phyloP scores from a whole-genome alignment of 1,140 invertebrate species.

The Sitobion miscanthi region DNA sequence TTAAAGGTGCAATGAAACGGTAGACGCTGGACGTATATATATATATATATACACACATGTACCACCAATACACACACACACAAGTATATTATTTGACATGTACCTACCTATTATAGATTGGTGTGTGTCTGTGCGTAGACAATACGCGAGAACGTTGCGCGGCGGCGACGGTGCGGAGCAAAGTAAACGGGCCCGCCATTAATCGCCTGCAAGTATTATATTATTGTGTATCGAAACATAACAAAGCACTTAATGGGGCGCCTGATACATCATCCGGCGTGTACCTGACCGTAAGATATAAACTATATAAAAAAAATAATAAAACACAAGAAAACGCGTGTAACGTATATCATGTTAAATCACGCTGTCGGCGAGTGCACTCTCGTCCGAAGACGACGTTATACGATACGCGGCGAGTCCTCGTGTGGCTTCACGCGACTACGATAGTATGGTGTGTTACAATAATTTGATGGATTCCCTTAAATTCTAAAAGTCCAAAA shows the following conservation, averaged over 20 bases:
- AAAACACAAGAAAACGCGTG: neutral
- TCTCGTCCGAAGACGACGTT: no score
- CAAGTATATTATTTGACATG: neutral
- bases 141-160: neutral
- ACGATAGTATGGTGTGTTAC: no score
- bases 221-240: constrained; percentile 52
- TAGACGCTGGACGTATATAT: neutral
- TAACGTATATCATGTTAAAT: neutral
- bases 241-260: constrained; percentile 55
- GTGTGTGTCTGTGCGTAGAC: neutral
- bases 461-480: no score
- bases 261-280: constrained; percentile 19
- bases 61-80: neutral
- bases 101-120: neutral
- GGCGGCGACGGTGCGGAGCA: neutral
- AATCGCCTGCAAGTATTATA: constrained; percentile 40
- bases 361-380: neutral
- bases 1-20: constrained; percentile 31
- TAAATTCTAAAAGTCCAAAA: no score
- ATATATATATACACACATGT: neutral
- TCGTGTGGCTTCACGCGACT: no score
- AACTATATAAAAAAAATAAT: neutral
- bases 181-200: constrained; percentile 20
- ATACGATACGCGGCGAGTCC: no score
- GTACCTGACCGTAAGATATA: neutral